A percentile compares a stretch with the other conserved stretches of the same genome.
Evolutionary conservation across 2,888 invertebrate species (phyloP).

Genomic region (Nasonia oneida): DNA sequence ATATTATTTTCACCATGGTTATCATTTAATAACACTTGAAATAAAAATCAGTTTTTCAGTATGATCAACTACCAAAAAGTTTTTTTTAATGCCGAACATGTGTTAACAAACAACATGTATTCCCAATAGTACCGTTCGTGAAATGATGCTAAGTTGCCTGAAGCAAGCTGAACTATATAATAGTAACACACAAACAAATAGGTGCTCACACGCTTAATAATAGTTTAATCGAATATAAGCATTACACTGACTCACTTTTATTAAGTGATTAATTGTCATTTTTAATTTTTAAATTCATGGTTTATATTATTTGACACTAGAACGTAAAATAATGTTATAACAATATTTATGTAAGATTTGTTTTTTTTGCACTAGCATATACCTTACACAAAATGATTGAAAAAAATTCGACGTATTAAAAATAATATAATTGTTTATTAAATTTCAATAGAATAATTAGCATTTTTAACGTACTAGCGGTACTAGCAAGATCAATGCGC

Average conservation of each 20-base stretch:
- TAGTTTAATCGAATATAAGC: slow-evolving; percentile 1
- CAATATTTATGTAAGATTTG: slow-evolving; percentile 37
- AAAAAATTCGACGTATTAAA: not conserved
- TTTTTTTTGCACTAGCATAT: slow-evolving; percentile 8
- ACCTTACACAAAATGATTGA: not conserved
- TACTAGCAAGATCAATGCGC: no score
- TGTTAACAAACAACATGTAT: not conserved
- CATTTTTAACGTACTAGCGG: no score
- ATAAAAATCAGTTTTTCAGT: slow-evolving; percentile 58
- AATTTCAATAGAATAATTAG: no score
- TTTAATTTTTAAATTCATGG: slow-evolving; percentile 24
- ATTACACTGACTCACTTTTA: slow-evolving; percentile 7
- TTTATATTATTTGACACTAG: slow-evolving; percentile 30
- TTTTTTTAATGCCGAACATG: not conserved
- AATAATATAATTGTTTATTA: no score
- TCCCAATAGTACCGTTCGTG: no score
- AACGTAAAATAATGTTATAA: slow-evolving; percentile 32
- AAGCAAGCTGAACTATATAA: no score
- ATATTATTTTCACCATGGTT: slow-evolving; percentile 56
- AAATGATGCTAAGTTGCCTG: no score
- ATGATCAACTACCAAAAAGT: slow-evolving; percentile 40
- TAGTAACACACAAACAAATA: no score
- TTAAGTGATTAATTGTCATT: slow-evolving; percentile 18
- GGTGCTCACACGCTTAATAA: slow-evolving; percentile 30
- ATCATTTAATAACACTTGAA: slow-evolving; percentile 52